phyloP scores from a whole-genome alignment of 1,140 invertebrate genomes.

The Tetragnatha versicolor region DNA sequence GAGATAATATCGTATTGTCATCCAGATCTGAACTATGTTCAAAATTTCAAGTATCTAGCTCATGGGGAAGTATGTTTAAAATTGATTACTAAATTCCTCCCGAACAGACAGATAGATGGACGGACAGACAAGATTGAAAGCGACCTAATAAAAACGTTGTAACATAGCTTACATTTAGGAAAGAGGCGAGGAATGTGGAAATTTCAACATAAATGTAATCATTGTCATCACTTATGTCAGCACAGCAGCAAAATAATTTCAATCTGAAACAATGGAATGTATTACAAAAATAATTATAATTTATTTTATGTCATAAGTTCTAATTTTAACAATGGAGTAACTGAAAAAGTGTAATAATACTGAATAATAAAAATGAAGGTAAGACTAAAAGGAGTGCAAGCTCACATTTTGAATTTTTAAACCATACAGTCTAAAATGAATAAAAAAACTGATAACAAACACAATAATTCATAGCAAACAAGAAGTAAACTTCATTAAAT shows the following conservation, averaged over 20 bases:
- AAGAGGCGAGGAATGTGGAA: conserved; percentile 43
- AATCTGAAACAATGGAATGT: too few relatives aligned
- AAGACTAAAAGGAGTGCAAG: not conserved
- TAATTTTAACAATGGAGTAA: not conserved
- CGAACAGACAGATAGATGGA: too few relatives aligned
- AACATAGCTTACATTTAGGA: conserved; percentile 37
- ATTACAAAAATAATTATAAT: not conserved
- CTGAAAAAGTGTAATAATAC: not conserved
- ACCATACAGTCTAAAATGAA: not conserved
- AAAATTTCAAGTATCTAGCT: too few relatives aligned
- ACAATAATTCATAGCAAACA: not conserved
- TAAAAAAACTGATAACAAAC: not conserved
- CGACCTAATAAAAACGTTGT: not conserved
- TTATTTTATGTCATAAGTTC: not conserved
- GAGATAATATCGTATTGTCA: too few relatives aligned
- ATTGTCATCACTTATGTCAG: conserved; percentile 23
- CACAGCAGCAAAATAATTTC: conserved; percentile 49
- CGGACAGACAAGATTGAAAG: too few relatives aligned
- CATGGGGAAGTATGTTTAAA: too few relatives aligned
- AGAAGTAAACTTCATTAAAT: too few relatives aligned
- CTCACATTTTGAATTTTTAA: not conserved
- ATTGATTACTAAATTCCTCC: too few relatives aligned
- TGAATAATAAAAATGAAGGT: not conserved
- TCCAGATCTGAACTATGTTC: too few relatives aligned
- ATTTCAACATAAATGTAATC: conserved; percentile 47